Percentiles rank a stretch among this genome's conserved stretches.
phyloP scores from a whole-genome alignment of 2,888 invertebrate genomes.

The Chloroclystis v-ata region DNA sequence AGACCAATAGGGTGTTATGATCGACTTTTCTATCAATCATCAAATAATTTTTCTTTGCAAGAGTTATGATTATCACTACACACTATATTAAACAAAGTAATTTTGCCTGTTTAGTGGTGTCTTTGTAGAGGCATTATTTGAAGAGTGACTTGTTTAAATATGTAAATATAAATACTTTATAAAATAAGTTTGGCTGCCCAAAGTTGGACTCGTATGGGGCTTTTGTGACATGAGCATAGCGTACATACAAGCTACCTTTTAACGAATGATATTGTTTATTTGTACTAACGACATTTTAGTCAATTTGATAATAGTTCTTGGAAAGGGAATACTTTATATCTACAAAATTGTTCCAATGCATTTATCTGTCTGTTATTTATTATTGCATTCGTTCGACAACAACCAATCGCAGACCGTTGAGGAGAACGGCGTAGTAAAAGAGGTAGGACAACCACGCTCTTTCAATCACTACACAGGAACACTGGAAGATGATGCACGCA shows the following conservation, averaged over 20 bases:
- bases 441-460: conserved; percentile 72
- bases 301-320: conserved; percentile 51
- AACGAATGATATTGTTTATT: conserved; percentile 55
- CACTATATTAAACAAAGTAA: conserved; percentile 63
- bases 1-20: conserved; percentile 78
- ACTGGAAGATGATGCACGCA: conserved; percentile 48
- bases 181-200: conserved; percentile 62
- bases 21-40: conserved; percentile 75
- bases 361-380: conserved; percentile 76
- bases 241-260: conserved; percentile 53
- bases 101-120: conserved; percentile 73
- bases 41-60: conserved; percentile 75
- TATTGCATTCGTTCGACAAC: conserved; percentile 78
- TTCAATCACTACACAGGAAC: conserved; percentile 49
- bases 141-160: conserved; percentile 65
- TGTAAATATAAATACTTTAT: conserved; percentile 74
- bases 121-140: conserved; percentile 74
- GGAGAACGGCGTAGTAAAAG: conserved; percentile 76
- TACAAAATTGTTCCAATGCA: conserved; percentile 73
- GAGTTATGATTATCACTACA: conserved; percentile 73
- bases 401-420: conserved; percentile 78
- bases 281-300: conserved; percentile 51
- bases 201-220: conserved; percentile 68
- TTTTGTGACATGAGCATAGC: conserved; percentile 56
- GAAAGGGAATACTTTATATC: conserved; percentile 60